phyloP scores from a whole-genome alignment of 1,140 invertebrate species.

The Drosophila saltans region DNA sequence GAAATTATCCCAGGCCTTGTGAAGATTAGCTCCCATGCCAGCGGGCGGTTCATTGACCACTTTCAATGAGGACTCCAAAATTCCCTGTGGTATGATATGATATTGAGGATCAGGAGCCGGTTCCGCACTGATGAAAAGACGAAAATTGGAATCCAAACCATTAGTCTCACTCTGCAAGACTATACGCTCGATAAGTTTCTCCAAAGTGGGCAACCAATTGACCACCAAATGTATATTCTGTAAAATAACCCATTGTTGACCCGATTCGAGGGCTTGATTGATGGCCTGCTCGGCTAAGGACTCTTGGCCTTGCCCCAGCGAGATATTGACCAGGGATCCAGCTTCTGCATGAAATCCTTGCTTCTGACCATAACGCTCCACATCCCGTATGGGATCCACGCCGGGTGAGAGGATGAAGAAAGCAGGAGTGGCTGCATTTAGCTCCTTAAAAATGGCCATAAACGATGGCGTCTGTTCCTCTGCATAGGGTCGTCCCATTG shows the following conservation, averaged over 20 bases:
- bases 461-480: slow-evolving; percentile 91
- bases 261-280: slow-evolving; percentile 88
- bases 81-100: slow-evolving; percentile 89
- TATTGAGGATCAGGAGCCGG: slow-evolving; percentile 85
- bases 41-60: slow-evolving; percentile 98
- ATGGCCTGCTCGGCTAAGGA: slow-evolving; percentile 94
- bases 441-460: slow-evolving; percentile 94
- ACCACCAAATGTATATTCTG: slow-evolving; percentile 97
- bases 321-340: slow-evolving; percentile 95
- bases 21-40: slow-evolving; percentile 96
- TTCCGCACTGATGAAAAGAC: slow-evolving; percentile 87
- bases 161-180: slow-evolving; percentile 81
- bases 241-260: slow-evolving; percentile 96
- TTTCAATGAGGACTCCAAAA: slow-evolving; percentile 96
- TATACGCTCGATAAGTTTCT: slow-evolving; percentile 93
- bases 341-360: slow-evolving; percentile 91
- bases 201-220: slow-evolving; percentile 94
- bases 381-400: slow-evolving; percentile 96
- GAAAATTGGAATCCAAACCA: slow-evolving; percentile 85
- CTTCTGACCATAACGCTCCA: slow-evolving; percentile 90
- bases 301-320: slow-evolving; percentile 97
- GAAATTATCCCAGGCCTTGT: slow-evolving; percentile 97
- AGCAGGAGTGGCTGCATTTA: slow-evolving; percentile 92
- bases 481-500: slow-evolving; percentile 92
- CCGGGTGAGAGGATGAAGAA: slow-evolving; percentile 98